These are phyloP conservation scores for Boulengeromyrus knoepffleri DNA, from an alignment of 2,113 vertebrate genomes.

Conservation along the genomic window DNA sequence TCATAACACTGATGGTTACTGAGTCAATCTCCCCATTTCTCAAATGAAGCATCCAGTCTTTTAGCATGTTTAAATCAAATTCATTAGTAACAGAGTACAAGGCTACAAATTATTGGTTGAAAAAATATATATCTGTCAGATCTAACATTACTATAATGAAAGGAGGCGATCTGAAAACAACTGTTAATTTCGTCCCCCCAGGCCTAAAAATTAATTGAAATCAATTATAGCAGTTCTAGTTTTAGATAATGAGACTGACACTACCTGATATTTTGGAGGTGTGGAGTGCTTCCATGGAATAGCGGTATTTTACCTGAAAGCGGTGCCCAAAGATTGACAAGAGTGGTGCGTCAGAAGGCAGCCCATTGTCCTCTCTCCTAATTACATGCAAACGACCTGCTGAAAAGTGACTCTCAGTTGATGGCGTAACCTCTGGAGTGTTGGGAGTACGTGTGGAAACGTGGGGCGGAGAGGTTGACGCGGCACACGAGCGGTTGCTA, in stretches of 20 bases:
- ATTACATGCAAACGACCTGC: constrained; percentile 36
- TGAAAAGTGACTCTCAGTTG: constrained; percentile 24
- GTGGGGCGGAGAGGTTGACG: neutral
- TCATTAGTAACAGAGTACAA: neutral
- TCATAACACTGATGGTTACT: neutral
- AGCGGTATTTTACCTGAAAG: neutral
- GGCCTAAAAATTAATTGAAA: neutral
- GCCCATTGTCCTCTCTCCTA: constrained; percentile 22
- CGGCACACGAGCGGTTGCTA: constrained; percentile 16
- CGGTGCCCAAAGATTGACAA: neutral
- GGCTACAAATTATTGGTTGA: neutral
- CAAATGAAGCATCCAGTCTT: neutral
- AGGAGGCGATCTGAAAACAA: neutral
- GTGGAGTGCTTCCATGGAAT: neutral
- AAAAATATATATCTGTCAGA: neutral
- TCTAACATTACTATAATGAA: neutral
- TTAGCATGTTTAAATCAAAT: neutral
- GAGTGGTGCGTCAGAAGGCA: neutral
- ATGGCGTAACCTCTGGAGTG: constrained; percentile 34
- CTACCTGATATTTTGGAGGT: neutral
- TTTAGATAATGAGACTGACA: neutral
- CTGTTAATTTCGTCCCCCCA: neutral
- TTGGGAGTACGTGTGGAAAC: neutral
- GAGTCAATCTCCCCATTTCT: neutral
- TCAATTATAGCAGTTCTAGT: neutral